Percentiles rank a stretch among this genome's conserved stretches.
Conservation (phyloP, 2,797 vertebrate genomes). For the Fundulus diaphanus region DNA sequence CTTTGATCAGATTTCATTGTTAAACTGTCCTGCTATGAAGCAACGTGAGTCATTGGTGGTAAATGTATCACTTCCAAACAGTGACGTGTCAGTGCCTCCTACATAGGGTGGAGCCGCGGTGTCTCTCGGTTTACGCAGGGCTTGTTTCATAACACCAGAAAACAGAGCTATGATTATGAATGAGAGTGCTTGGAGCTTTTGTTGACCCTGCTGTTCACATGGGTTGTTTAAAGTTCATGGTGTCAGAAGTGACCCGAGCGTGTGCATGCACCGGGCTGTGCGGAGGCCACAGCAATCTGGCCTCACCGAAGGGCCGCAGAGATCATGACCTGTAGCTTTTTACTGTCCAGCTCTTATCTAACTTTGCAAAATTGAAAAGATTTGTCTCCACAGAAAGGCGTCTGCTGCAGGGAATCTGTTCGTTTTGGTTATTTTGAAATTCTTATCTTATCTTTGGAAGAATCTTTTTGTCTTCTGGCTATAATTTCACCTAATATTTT, state of each 20-base stretch:
- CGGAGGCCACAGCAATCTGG: slow-evolving; percentile 11
- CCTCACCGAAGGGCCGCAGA: slow-evolving; percentile 5
- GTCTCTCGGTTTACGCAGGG: slow-evolving; percentile 71
- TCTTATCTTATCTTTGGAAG: not conserved
- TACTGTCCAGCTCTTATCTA: slow-evolving; percentile 5
- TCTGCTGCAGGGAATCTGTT: not conserved
- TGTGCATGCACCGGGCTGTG: slow-evolving; percentile 7
- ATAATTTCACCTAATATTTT: not conserved
- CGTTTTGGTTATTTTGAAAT: not conserved
- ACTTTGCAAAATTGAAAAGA: not conserved
- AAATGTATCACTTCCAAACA: slow-evolving; percentile 73
- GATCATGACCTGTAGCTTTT: not conserved
- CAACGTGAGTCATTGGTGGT: slow-evolving; percentile 69
- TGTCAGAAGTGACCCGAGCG: slow-evolving; percentile 44
- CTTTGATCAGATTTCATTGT: slow-evolving; percentile 65
- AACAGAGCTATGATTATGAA: slow-evolving; percentile 66
- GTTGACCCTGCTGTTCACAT: slow-evolving; percentile 58
- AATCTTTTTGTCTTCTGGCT: not conserved
- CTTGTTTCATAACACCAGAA: slow-evolving; percentile 66
- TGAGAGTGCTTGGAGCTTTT: slow-evolving; percentile 55
- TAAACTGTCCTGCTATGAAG: slow-evolving; percentile 50
- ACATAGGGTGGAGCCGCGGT: slow-evolving; percentile 50
- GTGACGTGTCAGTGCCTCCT: slow-evolving; percentile 61
- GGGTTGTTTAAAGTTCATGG: slow-evolving; percentile 61
- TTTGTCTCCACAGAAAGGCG: not conserved